Evolutionary conservation across 2,797 vertebrate genomes (phyloP).

Genomic region (Epinephelus awoara): DNA sequence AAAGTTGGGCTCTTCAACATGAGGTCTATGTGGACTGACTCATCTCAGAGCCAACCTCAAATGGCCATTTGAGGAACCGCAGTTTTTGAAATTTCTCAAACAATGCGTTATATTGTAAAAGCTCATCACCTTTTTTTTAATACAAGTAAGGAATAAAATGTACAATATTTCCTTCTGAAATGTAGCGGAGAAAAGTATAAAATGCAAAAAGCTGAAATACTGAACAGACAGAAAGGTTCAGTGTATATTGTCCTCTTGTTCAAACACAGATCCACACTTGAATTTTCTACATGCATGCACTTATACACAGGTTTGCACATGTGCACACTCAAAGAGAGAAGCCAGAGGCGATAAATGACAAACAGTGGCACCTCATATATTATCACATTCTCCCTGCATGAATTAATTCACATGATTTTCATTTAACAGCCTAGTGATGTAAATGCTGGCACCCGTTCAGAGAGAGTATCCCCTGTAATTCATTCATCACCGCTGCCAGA

Average conservation of each 20-base stretch:
- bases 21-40: too few species aligned
- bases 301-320: neutral
- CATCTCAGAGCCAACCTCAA: too few species aligned
- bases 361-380: constrained; percentile 2
- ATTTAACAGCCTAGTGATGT: neutral
- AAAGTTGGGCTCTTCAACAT: too few species aligned
- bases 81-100: too few species aligned
- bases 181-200: neutral
- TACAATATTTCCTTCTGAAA: neutral
- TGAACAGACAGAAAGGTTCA: neutral
- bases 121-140: too few species aligned
- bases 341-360: neutral
- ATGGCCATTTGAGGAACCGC: too few species aligned
- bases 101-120: too few species aligned
- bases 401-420: constrained; percentile 9
- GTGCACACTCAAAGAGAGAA: neutral
- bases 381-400: neutral
- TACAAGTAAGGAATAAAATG: neutral
- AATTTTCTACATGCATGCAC: neutral
- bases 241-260: neutral
- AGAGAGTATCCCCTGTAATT: neutral
- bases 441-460: constrained; percentile 5
- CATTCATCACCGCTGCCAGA: neutral
- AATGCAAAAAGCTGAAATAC: neutral
- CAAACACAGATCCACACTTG: neutral